Base-by-base conservation (phyloP, 1,140 invertebrate species). In the Drosophila quadrilineata region DNA sequence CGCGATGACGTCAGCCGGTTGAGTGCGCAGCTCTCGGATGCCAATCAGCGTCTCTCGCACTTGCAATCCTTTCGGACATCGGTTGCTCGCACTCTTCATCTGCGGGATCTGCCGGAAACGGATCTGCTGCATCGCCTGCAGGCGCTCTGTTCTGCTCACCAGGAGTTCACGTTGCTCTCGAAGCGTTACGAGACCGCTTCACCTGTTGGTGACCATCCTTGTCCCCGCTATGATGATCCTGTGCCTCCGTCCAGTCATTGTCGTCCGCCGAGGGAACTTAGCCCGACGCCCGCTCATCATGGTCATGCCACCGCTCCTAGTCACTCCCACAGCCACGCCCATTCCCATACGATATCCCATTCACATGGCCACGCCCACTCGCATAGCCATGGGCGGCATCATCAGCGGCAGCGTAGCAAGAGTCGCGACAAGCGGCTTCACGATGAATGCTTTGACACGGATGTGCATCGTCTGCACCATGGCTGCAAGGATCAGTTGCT, bases 31-130 rank as follows among this genome's bases (percentile, higher is more conserved):
- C 90, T 96, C 3, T 91, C 93, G 6, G 95, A 96, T 71, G 90
- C 93, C 16, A 93, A 93, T 71, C 91, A 94, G 46, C 91, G 94
- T 40, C 94, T 96, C 76, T 93, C 93, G 5, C 94, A 95, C 71
- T 84, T 96, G 10, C 92, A 93, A 65, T 95, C 93, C 75, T 95
- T 96, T 75, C 91, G 93, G 50, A 91, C 91, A 41, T 93, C 93
- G 1, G 91, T 95, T 2, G 92, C 92, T n/a, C 93, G 94, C 75
- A 90, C 94, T 14, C 73, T 94, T 10, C 89, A 90, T 36, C 41
- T 89, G 12, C 56, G 89, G 0, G 89, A 90, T 16, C 50, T 89
- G 2, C 89, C 89, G 2, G 88, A 90, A 54, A 87, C 85, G 10
- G 87, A 89, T 69, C 28, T 90, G 1, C 19, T 90, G 50, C 89